Percentiles rank a stretch among this genome's conserved stretches.
Conservation (phyloP, 2,797 vertebrate genomes). For the Pangasius larnaudii region DNA sequence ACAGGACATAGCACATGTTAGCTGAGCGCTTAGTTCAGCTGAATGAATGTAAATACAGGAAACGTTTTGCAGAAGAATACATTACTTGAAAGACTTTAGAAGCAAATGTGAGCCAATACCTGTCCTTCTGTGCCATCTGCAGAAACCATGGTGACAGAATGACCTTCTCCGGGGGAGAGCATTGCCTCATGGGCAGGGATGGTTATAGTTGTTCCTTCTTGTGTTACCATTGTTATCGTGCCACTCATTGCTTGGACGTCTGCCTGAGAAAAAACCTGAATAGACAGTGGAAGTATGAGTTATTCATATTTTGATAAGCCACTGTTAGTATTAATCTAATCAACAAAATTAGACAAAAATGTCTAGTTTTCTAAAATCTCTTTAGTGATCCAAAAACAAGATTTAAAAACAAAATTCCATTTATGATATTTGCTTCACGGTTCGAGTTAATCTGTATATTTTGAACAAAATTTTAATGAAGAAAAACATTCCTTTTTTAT, state of each 20-base stretch:
- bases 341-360: background rate
- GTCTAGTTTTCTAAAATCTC: background rate
- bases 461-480: background rate
- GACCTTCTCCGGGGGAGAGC: slow-evolving; percentile 85
- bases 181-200: slow-evolving; percentile 92
- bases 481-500: background rate
- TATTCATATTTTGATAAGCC: background rate
- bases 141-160: slow-evolving; percentile 95
- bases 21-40: background rate
- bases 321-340: background rate
- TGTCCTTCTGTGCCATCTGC: slow-evolving; percentile 92
- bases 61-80: background rate
- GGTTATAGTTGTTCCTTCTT: slow-evolving; percentile 97
- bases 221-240: slow-evolving; percentile 98
- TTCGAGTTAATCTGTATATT: background rate
- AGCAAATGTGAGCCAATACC: slow-evolving; percentile 68
- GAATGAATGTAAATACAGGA: slow-evolving; percentile 3
- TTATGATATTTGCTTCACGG: too few relatives aligned
- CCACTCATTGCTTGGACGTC: slow-evolving; percentile 94
- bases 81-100: background rate
- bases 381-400: background rate
- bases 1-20: background rate
- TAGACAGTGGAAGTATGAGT: slow-evolving; percentile 11
- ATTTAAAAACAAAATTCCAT: background rate
- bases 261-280: slow-evolving; percentile 93